Conservation (phyloP, 2,113 vertebrate genomes). For the Isurus oxyrinchus region DNA sequence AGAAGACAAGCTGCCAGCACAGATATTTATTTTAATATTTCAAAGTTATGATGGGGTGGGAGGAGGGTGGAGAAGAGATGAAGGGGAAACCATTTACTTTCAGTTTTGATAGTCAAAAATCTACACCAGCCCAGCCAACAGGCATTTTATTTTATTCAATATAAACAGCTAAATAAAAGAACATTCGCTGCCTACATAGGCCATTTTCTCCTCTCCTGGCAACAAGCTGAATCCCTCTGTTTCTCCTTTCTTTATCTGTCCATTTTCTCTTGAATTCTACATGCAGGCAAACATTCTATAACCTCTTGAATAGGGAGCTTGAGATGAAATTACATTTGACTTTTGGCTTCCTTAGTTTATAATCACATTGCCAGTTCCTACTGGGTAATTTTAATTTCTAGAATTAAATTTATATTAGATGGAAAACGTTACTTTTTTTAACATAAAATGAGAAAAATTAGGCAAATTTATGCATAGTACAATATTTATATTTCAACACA, state of each 20-base stretch:
- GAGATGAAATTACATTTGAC: not conserved
- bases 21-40: constrained; percentile 22
- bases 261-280: not conserved
- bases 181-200: not conserved
- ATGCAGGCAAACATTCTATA: not conserved
- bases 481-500: not conserved
- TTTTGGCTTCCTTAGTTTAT: not conserved
- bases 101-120: not conserved
- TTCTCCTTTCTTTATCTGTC: not conserved
- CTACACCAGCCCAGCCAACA: not conserved
- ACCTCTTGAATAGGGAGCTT: not conserved
- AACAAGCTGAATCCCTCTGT: not conserved
- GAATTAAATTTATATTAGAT: not conserved
- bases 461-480: not conserved
- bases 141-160: not conserved
- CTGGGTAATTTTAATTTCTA: not conserved
- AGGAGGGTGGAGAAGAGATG: no score
- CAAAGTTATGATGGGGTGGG: not conserved
- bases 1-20: not conserved
- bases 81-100: not conserved
- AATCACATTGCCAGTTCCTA: not conserved
- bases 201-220: not conserved
- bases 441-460: not conserved
- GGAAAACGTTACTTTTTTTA: not conserved
- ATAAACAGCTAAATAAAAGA: not conserved